Evolutionary conservation across 23 tunicate species (phyloP).

Genomic region (Trididemnum clinides): DNA sequence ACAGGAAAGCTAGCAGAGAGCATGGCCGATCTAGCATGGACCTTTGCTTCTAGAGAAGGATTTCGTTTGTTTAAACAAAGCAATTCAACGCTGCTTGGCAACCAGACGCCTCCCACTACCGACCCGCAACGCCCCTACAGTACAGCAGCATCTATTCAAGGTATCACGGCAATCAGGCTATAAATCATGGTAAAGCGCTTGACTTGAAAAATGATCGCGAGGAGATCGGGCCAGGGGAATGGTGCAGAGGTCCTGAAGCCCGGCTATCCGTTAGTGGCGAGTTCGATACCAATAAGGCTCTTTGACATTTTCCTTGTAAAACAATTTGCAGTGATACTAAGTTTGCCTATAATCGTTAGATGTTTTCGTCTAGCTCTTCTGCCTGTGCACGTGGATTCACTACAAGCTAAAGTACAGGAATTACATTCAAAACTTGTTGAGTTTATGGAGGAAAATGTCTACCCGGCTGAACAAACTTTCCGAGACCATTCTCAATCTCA

Average conservation of each 20-base stretch:
- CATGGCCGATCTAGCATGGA: constrained; percentile 90
- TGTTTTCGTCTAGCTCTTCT: constrained; percentile 6
- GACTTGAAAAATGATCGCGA: no score
- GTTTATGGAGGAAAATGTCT: constrained; percentile 59
- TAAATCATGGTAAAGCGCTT: no score
- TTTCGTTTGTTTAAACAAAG: constrained; percentile 63
- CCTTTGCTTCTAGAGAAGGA: constrained; percentile 89
- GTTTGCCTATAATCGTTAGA: not conserved
- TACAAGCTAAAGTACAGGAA: constrained; percentile 48
- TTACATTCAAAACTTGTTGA: constrained; percentile 27
- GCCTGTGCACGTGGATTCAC: constrained; percentile 39
- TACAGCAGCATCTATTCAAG: not conserved
- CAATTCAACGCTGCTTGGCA: not conserved
- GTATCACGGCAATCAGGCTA: no score
- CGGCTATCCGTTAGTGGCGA: no score
- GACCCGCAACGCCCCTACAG: not conserved
- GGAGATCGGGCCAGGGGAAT: no score
- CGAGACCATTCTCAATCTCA: constrained; percentile 15
- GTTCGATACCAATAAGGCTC: no score
- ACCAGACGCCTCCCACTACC: not conserved
- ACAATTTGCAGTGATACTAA: no score
- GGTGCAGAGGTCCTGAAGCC: no score
- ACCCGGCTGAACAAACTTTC: constrained; percentile 39
- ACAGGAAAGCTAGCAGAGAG: constrained; percentile 73
- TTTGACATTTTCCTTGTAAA: no score